Base-by-base conservation (phyloP, 1,140 invertebrate genomes). In the Aphis craccivora region DNA sequence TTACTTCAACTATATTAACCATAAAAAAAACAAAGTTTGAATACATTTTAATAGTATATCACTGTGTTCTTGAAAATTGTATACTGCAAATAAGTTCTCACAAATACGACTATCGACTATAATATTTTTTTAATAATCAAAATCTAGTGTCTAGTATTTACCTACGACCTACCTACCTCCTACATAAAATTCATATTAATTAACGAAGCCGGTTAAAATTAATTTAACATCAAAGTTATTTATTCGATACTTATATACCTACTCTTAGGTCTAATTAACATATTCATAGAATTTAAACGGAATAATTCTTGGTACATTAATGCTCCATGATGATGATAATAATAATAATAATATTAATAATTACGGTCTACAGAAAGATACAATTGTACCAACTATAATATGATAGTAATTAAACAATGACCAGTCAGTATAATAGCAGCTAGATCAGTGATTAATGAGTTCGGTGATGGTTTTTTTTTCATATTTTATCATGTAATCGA, bases 361-460 rank as follows among this genome's bases (percentile, higher is more conserved):
- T 88, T 88, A 88, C 45, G 45, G 86, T 88, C 18, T 48, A 22
- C 18, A n/a, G 18, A n/a, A 48, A 48, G 20, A 45, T 48, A 48
- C 86, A n/a, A 48, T 87, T 87, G 86, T 30, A 51, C 83, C 22
- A 43, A 43, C 83, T 43, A 43, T 84, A 40, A 25, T n/a, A 88
- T 51, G 14, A 88, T 48, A 48, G 45, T 88, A 88, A 88, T 88
- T 88, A 88, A 48, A 88, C 86, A 88, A 48, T 37, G 87, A 55
- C 87, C 87, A 35, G 87, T 89, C 7, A 89, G 35, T 22, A 37
- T 35, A 37, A 87, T n/a, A 87, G 43, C 48, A 20, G 60, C 60
- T 76, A 37, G n/a, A 89, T 55, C 51, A 89, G 22, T 89, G 48
- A 89, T 89, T 55, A 89, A 89, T 55, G 51, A 89, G 87, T 53